Percentiles rank a stretch among this genome's conserved stretches.
These are phyloP conservation scores for Silurus lanzhouensis DNA, from an alignment of 2,797 vertebrate genomes.

Conservation along the genomic window DNA sequence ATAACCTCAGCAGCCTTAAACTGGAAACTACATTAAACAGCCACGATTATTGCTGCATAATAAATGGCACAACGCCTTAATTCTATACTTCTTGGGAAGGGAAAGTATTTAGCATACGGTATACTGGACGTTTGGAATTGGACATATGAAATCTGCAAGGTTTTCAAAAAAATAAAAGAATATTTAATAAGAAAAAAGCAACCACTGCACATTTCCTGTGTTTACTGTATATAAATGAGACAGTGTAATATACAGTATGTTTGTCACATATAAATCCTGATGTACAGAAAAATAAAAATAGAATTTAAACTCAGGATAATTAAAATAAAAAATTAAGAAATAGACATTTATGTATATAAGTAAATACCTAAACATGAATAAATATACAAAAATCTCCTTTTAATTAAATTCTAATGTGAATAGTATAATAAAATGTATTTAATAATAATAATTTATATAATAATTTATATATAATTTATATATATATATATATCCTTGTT, in stretches of 20 bases:
- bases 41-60: conserved; percentile 17
- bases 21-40: background rate
- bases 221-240: conserved; percentile 32
- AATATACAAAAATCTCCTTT: no score
- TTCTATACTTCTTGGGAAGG: background rate
- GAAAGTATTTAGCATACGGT: conserved; percentile 10
- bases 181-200: conserved; percentile 28
- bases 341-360: no score
- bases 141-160: conserved; percentile 9
- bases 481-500: no score
- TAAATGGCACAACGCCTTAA: conserved; percentile 1
- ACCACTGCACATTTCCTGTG: conserved; percentile 21
- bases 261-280: conserved; percentile 8
- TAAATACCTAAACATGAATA: no score
- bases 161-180: conserved; percentile 19
- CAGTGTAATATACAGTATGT: conserved; percentile 1
- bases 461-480: no score
- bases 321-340: background rate
- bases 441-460: no score
- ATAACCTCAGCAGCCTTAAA: conserved; percentile 1
- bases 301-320: background rate
- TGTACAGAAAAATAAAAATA: background rate
- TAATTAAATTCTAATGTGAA: no score
- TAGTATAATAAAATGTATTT: no score
- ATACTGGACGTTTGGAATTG: background rate